Base-by-base conservation (phyloP, 2,797 vertebrate species). In the Rhyacichthys aspro region DNA sequence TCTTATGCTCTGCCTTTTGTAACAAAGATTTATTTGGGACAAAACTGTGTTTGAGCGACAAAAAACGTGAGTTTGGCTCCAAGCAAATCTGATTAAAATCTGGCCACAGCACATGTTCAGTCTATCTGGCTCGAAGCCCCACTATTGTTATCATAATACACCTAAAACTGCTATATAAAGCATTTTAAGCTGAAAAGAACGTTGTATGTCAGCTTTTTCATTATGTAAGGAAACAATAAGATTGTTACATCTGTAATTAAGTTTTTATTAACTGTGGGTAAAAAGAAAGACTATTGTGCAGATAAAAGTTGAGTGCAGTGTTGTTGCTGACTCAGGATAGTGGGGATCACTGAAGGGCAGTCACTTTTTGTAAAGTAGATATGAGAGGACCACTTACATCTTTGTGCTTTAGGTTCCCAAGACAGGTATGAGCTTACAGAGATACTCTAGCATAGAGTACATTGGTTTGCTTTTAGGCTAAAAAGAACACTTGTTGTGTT, bases 311-410 rank as follows among this genome's bases (percentile, higher is more conserved):
- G 11, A 38, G 64, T 16, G 41, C 37, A 14, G 41, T 50, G 37
- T n/a, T 48, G 54, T 23, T 62, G 67, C 73, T 72, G 70, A 77
- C 56, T 79, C 73, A 77, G 70, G 55, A 52, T 11, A 28, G 43
- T 57, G 10, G 59, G 56, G 28, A 50, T 55, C 15, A 54, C 55
- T 55, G 57, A 55, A 72, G 55, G 73, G 47, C 55, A 61, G 62
- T 28, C 52, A 57, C 14, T 59, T 61, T 50, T 47, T 55, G 49
- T 28, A 43, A 15, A 47, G 63, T 46, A 46, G 53, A 58, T 23
- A 37, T 19, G 42, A 7, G 11, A 59, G 67, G 16, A 47, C 28
- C 52, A 28, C 63, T 23, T 55, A 58, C 14, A 5, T 8, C 33
- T 57, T 52, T 37, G 48, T 60, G 50, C 44, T 33, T 32, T 5